Percentiles rank a stretch among this genome's conserved stretches.
These are phyloP conservation scores for Melanostigma gelatinosum DNA, from an alignment of 2,113 vertebrate species.

Conservation along the genomic window DNA sequence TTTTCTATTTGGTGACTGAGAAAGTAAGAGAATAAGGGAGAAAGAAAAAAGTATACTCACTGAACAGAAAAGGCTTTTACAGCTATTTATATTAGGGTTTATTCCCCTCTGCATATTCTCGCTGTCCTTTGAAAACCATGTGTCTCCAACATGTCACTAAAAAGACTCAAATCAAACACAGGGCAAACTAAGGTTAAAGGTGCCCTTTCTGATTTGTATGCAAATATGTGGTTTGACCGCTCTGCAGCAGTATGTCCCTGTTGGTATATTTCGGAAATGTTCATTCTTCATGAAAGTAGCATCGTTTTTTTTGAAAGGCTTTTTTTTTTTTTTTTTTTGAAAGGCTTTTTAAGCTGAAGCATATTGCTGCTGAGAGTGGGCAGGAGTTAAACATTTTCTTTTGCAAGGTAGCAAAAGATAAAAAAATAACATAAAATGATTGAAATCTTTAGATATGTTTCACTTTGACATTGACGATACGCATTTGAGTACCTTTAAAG, in stretches of 20 bases:
- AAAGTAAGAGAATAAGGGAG: background rate
- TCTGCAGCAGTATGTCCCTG: background rate
- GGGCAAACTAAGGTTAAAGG: background rate
- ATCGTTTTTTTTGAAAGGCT: background rate
- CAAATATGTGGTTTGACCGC: constrained; percentile 5
- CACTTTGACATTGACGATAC: background rate
- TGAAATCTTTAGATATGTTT: background rate
- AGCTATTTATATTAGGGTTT: background rate
- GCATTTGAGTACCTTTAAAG: background rate
- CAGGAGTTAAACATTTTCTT: background rate
- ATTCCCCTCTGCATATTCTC: constrained; percentile 7
- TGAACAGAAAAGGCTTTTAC: constrained; percentile 10
- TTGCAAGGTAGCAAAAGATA: background rate
- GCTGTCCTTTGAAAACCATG: background rate
- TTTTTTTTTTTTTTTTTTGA: background rate
- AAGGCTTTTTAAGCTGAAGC: background rate
- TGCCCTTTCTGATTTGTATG: background rate
- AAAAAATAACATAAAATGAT: background rate
- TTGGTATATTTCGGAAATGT: constrained; percentile 2
- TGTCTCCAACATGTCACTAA: background rate
- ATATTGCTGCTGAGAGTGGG: background rate
- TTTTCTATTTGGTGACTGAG: constrained; percentile 11
- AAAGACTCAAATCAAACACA: background rate
- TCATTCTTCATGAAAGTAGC: background rate
- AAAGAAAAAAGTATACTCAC: background rate